Base-by-base conservation (phyloP, 1,140 invertebrate species). In the Drosophila kepulauana region DNA sequence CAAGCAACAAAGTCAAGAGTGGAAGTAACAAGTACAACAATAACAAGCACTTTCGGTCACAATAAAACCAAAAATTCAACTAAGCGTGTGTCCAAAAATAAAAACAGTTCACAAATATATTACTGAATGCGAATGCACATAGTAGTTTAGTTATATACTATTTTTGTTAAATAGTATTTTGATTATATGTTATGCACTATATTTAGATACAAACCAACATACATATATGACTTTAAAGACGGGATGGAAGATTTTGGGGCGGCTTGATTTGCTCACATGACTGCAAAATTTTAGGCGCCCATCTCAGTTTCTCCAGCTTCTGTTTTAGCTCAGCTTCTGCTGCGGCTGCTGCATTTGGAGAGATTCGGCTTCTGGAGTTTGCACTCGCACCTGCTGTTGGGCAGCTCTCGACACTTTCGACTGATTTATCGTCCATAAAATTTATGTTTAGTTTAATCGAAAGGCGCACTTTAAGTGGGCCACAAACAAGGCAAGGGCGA, bases 371-470 rank as follows among this genome's bases (percentile, higher is more conserved):
- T 1, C 35, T 13, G 11, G 49, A 15, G 16, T 5, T 33, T 20
- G 13, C 46, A 25, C 25, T 66, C 11, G 51, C 63, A 66, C 63
- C 63, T 56, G 63, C 51, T 66, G 51, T 56, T 66, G 63, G 63
- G 41, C 63, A 66, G 51, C 63, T 66, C 63, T 66, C 38, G 63
- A 68, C 81, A 78, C 81, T 85, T 74, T 70, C 69, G 78, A 77
- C 81, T 85, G 81, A 85, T 85, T 85, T 85, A 85, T 85, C 66
- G 81, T 80, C 77, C 81, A 85, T 85, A 76, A 85, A 85, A 85
- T 85, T 85, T 85, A 85, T 85, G 81, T 85, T 85, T 85, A 85
- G 81, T 85, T 85, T 85, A 85, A 85, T 85, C 81, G 82, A 85
- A 85, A 80, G 77, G 81, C 78, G 81, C 81, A 85, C 71, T 79